Conservation (phyloP, 2,888 invertebrate genomes). For the Argyresthia albistria region DNA sequence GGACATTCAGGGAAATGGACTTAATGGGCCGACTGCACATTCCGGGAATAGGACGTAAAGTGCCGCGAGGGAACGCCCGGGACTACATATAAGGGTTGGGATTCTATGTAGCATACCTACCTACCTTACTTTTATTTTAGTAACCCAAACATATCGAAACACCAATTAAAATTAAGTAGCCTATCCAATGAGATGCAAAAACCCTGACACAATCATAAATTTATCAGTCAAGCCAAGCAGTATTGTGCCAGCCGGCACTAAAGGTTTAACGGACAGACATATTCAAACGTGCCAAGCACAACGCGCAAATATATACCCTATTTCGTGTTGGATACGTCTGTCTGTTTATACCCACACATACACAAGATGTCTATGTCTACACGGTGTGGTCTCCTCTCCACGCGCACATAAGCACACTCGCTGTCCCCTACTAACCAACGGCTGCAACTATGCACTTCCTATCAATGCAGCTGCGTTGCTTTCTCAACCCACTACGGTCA, state of each 20-base stretch:
- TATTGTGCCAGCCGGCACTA: neutral
- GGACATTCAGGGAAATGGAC: too few relatives aligned
- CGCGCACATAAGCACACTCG: conserved; percentile 62
- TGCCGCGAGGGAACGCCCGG: too few relatives aligned
- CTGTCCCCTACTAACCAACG: conserved; percentile 59
- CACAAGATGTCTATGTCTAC: conserved; percentile 29
- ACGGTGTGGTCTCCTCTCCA: conserved; percentile 62
- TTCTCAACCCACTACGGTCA: neutral
- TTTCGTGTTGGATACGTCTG: neutral
- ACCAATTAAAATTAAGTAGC: too few relatives aligned
- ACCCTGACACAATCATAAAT: too few relatives aligned
- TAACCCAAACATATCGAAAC: too few relatives aligned
- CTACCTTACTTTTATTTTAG: too few relatives aligned
- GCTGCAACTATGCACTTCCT: conserved; percentile 39
- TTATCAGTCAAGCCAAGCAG: too few relatives aligned
- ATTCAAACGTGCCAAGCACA: neutral
- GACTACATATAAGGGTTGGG: too few relatives aligned
- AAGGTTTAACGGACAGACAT: neutral
- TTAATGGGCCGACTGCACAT: too few relatives aligned
- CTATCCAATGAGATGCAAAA: too few relatives aligned
- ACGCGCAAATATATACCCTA: neutral
- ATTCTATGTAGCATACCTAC: too few relatives aligned
- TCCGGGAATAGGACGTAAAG: too few relatives aligned
- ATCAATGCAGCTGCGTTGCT: neutral
- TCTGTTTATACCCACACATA: conserved; percentile 7